Evolutionary conservation across 2,113 vertebrate species (phyloP).

Genomic region (Zonotrichia leucophrys): DNA sequence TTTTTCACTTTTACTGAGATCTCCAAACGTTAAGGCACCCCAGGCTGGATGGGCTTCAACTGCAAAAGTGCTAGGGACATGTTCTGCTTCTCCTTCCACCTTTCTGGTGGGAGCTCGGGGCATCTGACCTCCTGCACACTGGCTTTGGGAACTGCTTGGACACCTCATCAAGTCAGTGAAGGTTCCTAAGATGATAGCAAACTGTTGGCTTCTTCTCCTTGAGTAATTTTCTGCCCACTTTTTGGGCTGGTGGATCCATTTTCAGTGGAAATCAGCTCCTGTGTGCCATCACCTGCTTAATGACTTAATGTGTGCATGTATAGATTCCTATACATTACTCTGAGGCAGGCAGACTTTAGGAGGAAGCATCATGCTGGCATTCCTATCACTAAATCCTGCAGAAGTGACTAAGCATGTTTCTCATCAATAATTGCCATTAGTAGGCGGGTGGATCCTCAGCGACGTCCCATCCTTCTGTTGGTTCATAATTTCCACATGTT

Average conservation of each 20-base stretch:
- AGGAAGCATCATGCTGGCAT: neutral
- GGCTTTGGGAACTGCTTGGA: neutral
- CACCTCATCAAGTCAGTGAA: neutral
- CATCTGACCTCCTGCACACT: neutral
- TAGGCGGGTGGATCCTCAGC: neutral
- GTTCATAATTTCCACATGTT: slow-evolving; percentile 20
- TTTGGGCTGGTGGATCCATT: neutral
- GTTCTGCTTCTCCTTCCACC: neutral
- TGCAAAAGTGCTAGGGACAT: neutral
- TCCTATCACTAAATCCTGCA: neutral
- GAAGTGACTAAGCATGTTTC: neutral
- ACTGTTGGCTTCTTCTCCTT: neutral
- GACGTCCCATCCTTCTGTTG: neutral
- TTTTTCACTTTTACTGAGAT: neutral
- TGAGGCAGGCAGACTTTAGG: neutral
- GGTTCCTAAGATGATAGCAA: neutral
- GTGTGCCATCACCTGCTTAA: no score
- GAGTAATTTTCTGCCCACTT: neutral
- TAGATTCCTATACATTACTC: accelerated
- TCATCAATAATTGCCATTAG: neutral
- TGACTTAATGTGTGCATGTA: neutral
- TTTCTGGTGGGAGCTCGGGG: neutral
- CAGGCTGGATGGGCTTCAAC: neutral
- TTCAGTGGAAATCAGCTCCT: neutral
- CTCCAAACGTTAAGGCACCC: neutral